These are phyloP conservation scores for Nebria salina DNA, from an alignment of 2,888 invertebrate genomes.

Conservation along the genomic window DNA sequence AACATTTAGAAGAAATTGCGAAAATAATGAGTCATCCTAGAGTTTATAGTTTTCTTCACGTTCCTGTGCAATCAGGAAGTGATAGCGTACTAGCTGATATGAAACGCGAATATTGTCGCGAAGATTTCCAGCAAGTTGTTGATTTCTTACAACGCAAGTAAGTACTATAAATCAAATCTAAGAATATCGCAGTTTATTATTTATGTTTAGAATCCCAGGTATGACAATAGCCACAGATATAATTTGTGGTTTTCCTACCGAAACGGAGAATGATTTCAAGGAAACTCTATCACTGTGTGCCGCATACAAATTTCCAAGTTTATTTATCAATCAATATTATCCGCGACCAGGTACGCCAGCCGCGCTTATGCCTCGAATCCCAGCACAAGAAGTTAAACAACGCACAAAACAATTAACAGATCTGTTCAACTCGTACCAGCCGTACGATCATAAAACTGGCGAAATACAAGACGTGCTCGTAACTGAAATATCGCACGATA, in stretches of 20 bases:
- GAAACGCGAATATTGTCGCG: slow-evolving; percentile 93
- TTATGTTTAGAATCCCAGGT: slow-evolving; percentile 76
- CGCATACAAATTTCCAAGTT: slow-evolving; percentile 88
- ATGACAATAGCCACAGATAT: slow-evolving; percentile 97
- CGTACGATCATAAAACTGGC: slow-evolving; percentile 78
- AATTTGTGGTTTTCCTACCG: slow-evolving; percentile 98
- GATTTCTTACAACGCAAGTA: slow-evolving; percentile 80
- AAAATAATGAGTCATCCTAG: slow-evolving; percentile 86
- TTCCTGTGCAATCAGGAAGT: slow-evolving; percentile 98
- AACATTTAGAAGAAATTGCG: slow-evolving; percentile 90
- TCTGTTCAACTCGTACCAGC: slow-evolving; percentile 88
- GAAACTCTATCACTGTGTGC: slow-evolving; percentile 85
- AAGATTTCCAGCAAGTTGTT: slow-evolving; percentile 90
- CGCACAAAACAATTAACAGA: slow-evolving; percentile 90
- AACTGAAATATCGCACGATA: slow-evolving; percentile 93
- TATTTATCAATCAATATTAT: slow-evolving; percentile 99
- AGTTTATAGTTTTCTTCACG: slow-evolving; percentile 95
- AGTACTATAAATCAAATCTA: slow-evolving; percentile 50
- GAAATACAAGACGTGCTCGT: slow-evolving; percentile 82
- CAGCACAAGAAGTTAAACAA: slow-evolving; percentile 87
- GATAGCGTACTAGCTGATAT: slow-evolving; percentile 93
- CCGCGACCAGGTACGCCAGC: slow-evolving; percentile 97
- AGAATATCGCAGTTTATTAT: neutral
- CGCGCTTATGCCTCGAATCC: slow-evolving; percentile 85
- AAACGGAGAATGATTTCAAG: slow-evolving; percentile 89